Conservation (phyloP, 2,797 vertebrate species). For the Florisuga fusca region DNA sequence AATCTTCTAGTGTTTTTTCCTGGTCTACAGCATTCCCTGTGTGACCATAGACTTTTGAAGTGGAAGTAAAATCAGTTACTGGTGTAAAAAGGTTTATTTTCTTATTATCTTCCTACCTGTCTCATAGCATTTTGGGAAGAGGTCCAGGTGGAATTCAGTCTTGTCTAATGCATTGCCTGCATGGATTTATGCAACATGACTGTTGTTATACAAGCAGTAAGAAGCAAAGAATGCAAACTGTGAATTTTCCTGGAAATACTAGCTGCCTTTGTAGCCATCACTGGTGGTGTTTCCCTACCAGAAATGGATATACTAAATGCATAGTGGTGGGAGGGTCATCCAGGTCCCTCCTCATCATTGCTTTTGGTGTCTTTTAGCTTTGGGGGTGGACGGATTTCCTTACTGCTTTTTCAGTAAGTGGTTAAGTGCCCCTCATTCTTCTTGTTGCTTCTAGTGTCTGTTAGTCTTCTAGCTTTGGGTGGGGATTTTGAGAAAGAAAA, state of each 20-base stretch:
- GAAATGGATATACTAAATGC: background rate
- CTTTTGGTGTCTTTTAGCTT: background rate
- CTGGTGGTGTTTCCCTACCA: background rate
- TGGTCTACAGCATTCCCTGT: background rate
- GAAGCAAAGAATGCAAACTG: background rate
- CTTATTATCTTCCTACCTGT: background rate
- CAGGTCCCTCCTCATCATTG: background rate
- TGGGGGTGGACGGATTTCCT: background rate
- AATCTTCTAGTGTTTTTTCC: background rate
- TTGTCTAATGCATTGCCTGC: background rate
- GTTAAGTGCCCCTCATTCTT: background rate
- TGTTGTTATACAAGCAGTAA: background rate
- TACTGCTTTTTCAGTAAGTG: fast-evolving
- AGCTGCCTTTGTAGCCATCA: background rate
- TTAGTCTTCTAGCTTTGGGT: background rate
- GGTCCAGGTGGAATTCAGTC: background rate
- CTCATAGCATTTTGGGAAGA: background rate
- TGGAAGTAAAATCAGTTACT: background rate
- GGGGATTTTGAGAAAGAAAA: background rate
- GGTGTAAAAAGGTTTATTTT: background rate
- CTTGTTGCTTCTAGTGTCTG: background rate
- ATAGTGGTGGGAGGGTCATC: background rate
- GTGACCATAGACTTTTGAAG: background rate
- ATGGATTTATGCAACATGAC: background rate
- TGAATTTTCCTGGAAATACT: background rate